A percentile compares a stretch with the other conserved stretches of the same genome.
Evolutionary conservation across 2,797 vertebrate species (phyloP).

Genomic region (Phalloptychus januarius): DNA sequence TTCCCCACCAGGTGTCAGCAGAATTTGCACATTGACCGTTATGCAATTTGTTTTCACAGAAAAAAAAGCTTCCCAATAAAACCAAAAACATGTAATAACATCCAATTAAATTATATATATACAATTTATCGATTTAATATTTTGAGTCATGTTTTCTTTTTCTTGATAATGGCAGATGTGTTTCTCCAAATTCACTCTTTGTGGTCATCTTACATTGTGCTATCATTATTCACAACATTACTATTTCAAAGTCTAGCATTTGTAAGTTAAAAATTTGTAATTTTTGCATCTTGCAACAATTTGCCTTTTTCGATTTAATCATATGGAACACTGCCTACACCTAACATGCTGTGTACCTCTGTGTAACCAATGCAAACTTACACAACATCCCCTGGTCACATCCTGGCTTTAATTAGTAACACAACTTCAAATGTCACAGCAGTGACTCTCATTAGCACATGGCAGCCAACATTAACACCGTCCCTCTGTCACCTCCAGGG

Average conservation of each 20-base stretch:
- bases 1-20: neutral
- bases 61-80: neutral
- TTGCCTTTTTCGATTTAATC: neutral
- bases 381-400: slow-evolving; percentile 27
- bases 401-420: slow-evolving; percentile 48
- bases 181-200: neutral
- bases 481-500: slow-evolving; percentile 80
- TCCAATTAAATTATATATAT: neutral
- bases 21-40: neutral
- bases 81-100: neutral
- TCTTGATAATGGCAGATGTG: neutral
- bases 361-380: slow-evolving; percentile 9
- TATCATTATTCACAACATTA: neutral
- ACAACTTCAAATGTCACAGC: slow-evolving; percentile 54
- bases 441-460: slow-evolving; percentile 37
- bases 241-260: neutral
- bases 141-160: neutral
- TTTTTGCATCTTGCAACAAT: neutral
- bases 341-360: slow-evolving; percentile 15
- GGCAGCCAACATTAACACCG: slow-evolving; percentile 36
- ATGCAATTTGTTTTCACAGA: neutral
- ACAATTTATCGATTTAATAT: neutral
- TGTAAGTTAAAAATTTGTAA: neutral
- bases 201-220: neutral
- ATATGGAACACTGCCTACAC: slow-evolving; percentile 2